These are phyloP conservation scores for Platypus cylindrus DNA, from an alignment of 2,888 invertebrate genomes.

Conservation along the genomic window DNA sequence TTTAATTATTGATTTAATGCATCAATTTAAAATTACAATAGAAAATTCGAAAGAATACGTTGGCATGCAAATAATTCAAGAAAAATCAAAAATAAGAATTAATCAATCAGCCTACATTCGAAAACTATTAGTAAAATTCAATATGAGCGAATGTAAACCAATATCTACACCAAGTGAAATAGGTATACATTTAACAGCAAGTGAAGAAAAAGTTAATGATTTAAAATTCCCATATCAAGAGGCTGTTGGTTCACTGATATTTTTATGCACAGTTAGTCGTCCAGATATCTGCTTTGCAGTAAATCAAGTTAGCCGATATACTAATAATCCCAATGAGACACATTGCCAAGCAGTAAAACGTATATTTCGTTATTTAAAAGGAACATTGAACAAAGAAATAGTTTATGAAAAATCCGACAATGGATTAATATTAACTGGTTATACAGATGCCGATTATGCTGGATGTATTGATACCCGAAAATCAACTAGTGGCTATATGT, in stretches of 20 bases:
- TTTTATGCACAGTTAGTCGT: slow-evolving; percentile 1
- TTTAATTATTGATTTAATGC: not conserved
- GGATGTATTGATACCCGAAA: slow-evolving; percentile 6
- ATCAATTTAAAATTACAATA: slow-evolving; percentile 3
- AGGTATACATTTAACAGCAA: not conserved
- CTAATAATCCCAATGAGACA: not conserved
- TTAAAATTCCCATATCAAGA: slow-evolving; percentile 2
- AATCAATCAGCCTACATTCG: slow-evolving; percentile 1
- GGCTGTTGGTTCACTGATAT: slow-evolving; percentile 4
- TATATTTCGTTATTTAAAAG: slow-evolving; percentile 1
- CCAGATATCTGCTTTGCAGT: slow-evolving; percentile 4
- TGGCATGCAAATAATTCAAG: not conserved
- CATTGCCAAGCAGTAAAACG: not conserved
- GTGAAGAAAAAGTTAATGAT: not conserved
- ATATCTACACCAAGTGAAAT: slow-evolving; percentile 3
- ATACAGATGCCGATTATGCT: slow-evolving; percentile 11
- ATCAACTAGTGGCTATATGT: slow-evolving; percentile 8
- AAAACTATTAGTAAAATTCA: slow-evolving; percentile 2
- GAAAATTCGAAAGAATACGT: not conserved
- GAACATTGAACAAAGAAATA: too few relatives aligned
- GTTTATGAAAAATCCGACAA: not conserved
- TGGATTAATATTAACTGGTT: not conserved
- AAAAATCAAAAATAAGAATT: not conserved
- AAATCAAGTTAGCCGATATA: not conserved
- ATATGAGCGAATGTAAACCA: slow-evolving; percentile 5